Evolutionary conservation across 1,140 invertebrate genomes (phyloP).

Genomic region (Phthorimaea operculella): DNA sequence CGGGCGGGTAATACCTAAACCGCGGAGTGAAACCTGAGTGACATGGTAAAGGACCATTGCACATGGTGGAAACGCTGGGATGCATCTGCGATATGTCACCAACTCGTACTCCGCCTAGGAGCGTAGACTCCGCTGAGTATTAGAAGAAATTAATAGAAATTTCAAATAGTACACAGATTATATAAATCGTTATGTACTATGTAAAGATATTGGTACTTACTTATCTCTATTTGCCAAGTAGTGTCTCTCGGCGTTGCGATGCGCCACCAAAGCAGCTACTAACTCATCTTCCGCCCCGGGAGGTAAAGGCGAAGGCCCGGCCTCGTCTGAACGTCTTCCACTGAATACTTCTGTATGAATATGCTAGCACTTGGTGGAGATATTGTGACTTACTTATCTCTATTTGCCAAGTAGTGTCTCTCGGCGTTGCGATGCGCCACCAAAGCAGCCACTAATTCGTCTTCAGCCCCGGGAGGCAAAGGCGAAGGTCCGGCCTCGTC

Average conservation of each 20-base stretch:
- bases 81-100: too few species aligned
- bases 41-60: too few species aligned
- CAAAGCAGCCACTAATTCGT: constrained; percentile 86
- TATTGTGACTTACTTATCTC: constrained; percentile 27
- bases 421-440: constrained; percentile 84
- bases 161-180: too few species aligned
- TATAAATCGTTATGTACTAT: too few species aligned
- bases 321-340: constrained; percentile 76
- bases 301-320: constrained; percentile 75
- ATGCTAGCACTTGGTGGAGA: too few species aligned
- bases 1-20: too few species aligned
- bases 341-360: constrained; percentile 52
- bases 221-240: constrained; percentile 67
- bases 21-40: too few species aligned
- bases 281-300: constrained; percentile 82
- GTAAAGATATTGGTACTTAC: constrained; percentile 11
- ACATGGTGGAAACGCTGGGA: too few species aligned
- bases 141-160: too few species aligned
- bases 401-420: constrained; percentile 73
- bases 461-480: constrained; percentile 76
- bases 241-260: constrained; percentile 81
- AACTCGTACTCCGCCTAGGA: too few species aligned
- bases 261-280: constrained; percentile 84
- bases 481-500: constrained; percentile 79
- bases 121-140: too few species aligned